Evolutionary conservation across 2,797 vertebrate genomes (phyloP), one percentile per base, ranked within the genome.

Genomic region (Periparus ater): DNA sequence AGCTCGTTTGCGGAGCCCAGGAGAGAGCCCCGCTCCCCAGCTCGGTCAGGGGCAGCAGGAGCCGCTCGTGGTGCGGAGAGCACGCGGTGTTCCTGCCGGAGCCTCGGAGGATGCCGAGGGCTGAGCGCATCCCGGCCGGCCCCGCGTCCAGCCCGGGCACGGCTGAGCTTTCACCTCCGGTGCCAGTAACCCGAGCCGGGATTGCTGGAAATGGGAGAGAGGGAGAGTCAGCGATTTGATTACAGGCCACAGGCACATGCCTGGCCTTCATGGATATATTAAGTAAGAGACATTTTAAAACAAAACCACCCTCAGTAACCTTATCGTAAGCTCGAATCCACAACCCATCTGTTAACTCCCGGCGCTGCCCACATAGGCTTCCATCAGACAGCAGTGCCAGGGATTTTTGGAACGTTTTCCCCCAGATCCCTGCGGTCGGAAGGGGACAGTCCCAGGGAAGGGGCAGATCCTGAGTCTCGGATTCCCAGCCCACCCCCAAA

Each of bases 201-300:
- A 73, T 32, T 78, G 91, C 86, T 96, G 94, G 90, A 95, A 96
- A 94, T 3, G 94, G 84, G 91, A 70, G 83, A 79, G 81, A 89
- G 66, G 74, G 88, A 91, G 93, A 96, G 92, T 80, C 90, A 74
- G 93, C 85, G 93, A 75, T 92, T 93, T 95, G 94, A 71, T 96
- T 93, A 93, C 96, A 95, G 96, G 88, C 95, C 95, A 83, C 95
- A 63, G 95, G 96, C 96, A 97, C 96, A 97, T 96, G 96, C 96
- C 89, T 94, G 96, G 96, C 91, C 94, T 96, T 93, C 96, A 82
- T 73, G 94, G 94, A 91, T 94, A 96, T 94, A 96, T 96, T 96
- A 94, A 96, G 95, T 94, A 90, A 96, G 95, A 95, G 94, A 92
- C 94, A 95, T 95, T 97, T 95, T 95, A 93, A 95, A 96, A 95